Evolutionary conservation across 1,140 invertebrate species (phyloP).

Genomic region (Mizuhopecten yessoensis): DNA sequence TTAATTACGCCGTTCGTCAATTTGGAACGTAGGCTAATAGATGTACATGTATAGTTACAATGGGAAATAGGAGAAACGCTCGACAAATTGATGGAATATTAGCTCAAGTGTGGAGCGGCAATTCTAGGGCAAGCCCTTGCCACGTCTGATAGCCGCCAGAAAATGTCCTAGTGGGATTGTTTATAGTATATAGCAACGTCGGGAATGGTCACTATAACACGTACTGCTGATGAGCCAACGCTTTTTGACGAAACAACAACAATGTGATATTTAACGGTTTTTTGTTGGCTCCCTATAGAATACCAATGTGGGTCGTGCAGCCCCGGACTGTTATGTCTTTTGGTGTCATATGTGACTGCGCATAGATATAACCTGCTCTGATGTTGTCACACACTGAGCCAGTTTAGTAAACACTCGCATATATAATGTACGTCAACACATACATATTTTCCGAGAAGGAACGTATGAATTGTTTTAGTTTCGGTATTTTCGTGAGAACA

Average conservation of each 20-base stretch:
- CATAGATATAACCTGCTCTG: not conserved
- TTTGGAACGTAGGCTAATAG: constrained; percentile 6
- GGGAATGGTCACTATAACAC: not conserved
- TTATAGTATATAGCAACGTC: not conserved
- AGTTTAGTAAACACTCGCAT: not conserved
- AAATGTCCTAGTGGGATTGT: not conserved
- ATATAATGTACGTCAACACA: too few relatives aligned
- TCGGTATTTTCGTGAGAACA: too few relatives aligned
- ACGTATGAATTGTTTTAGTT: too few relatives aligned
- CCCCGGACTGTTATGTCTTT: not conserved
- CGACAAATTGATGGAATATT: constrained; percentile 39
- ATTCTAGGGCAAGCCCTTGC: not conserved
- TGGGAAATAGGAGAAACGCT: not conserved
- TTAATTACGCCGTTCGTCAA: constrained; percentile 16
- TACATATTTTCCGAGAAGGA: too few relatives aligned
- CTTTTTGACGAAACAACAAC: not conserved
- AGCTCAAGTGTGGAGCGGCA: not conserved
- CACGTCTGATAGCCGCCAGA: not conserved
- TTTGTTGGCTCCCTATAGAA: not conserved
- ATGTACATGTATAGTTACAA: constrained; percentile 34
- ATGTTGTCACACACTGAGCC: not conserved
- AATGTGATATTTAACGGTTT: not conserved
- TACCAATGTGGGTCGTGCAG: not conserved
- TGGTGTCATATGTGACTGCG: not conserved
- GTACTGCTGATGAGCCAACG: not conserved